phyloP scores from a whole-genome alignment of 2,888 invertebrate genomes.

The Eupithecia abbreviata region DNA sequence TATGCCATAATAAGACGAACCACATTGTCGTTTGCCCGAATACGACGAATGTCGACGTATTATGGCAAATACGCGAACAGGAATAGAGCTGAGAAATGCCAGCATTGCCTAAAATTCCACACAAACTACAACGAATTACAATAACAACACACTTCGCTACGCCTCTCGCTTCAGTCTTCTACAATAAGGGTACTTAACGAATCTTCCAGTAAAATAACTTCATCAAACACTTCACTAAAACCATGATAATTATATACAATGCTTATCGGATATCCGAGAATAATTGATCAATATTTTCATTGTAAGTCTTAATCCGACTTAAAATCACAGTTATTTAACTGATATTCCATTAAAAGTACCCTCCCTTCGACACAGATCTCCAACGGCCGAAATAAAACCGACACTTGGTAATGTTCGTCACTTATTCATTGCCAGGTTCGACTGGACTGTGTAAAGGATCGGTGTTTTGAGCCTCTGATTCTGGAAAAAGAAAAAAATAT shows the following conservation, averaged over 20 bases:
- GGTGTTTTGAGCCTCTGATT: conserved; percentile 67
- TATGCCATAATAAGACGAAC: too few species aligned
- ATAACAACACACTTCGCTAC: conserved; percentile 50
- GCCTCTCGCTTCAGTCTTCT: conserved; percentile 73
- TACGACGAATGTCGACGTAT: too few species aligned
- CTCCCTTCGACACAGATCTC: conserved; percentile 54
- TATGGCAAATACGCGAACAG: too few species aligned
- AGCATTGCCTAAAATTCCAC: conserved; percentile 48
- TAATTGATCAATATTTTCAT: not conserved
- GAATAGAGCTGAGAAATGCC: too few species aligned
- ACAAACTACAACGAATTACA: conserved; percentile 53
- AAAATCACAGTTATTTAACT: conserved; percentile 52
- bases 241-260: not conserved
- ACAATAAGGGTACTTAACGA: conserved; percentile 51
- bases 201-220: conserved; percentile 52
- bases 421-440: conserved; percentile 60
- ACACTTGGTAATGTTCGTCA: conserved; percentile 23
- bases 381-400: conserved; percentile 48
- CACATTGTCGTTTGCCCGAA: too few species aligned
- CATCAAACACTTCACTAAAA: conserved; percentile 10
- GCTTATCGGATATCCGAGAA: conserved; percentile 1
- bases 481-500: conserved; percentile 54
- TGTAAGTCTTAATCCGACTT: conserved; percentile 21
- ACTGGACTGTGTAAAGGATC: conserved; percentile 71
- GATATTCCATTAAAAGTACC: conserved; percentile 32